Evolutionary conservation across 92 coral and sea anemone species (phyloP), one percentile per base, ranked within the genome.

Genomic region (Blastomussa wellsi): DNA sequence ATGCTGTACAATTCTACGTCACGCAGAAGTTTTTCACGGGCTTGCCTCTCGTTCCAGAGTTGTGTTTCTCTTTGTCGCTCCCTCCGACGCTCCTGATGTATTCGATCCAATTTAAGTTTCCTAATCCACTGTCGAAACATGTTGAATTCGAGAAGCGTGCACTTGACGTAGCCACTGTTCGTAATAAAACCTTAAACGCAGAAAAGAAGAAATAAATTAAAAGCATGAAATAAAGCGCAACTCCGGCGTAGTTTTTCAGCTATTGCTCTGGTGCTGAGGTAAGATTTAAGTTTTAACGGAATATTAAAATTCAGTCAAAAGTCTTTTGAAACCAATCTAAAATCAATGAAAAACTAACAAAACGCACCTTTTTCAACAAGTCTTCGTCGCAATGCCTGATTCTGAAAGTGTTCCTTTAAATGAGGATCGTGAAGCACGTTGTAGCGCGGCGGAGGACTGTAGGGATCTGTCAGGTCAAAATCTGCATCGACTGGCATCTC

Each of bases 61-160:
- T 83, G 91, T 31, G 76, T 91, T 29, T 90, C 90, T 51, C 88
- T 84, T 20, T 78, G 86, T 35, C 89, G 85, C 47, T 87, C 59
- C 22, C 67, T 37, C 39, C 93, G 84, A 35, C 87, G 79, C 39
- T 76, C 90, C 52, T 92, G 96, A 71, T 93, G 87, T 22, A 91
- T 70, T 28, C 88, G 92, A 84, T 94, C 98, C 41, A 96, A 85
- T 70, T 96, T 96, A 6, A 96, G 84, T 55, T 93, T 96, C 8
- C 99, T 83, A n/a, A 96, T 89, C 99, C 99, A 94, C 72, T 88
- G 90, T 4, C 99, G 95, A 74, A 92, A 94, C 57, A 89, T 91
- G 81, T 96, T 96, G 94, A 96, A 96, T 75, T 96, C 99, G 74
- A 89, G 90, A 80, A 96, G 88, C 41, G 91, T 90, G 70, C 99